Evolutionary conservation across 92 coral and sea anemone species (phyloP).

Genomic region (Muricea muricata): DNA sequence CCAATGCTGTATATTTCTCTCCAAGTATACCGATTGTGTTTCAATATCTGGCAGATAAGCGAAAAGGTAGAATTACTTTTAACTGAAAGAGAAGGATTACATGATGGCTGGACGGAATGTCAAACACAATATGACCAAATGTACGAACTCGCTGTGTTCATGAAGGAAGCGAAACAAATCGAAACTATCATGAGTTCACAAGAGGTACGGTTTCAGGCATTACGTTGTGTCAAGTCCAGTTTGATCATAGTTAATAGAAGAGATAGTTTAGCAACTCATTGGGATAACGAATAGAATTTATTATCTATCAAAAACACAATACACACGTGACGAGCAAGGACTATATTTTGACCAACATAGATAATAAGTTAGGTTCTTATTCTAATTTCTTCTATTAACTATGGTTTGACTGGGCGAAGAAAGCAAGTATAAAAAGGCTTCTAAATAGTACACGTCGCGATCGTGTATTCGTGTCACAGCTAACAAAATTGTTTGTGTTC

Average conservation of each 20-base stretch:
- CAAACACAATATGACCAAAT: constrained; percentile 87
- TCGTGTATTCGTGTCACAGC: not conserved
- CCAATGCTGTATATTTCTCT: not conserved
- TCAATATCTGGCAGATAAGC: constrained; percentile 55
- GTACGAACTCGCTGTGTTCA: constrained; percentile 82
- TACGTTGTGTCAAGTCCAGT: not conserved
- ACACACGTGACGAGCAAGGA: not conserved
- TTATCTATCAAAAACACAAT: not conserved
- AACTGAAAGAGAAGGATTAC: constrained; percentile 88
- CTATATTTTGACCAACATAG: too few species aligned
- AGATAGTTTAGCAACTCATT: too few species aligned
- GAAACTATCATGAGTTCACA: constrained; percentile 89
- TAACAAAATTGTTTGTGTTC: too few species aligned
- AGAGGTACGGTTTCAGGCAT: constrained; percentile 77
- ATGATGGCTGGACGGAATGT: constrained; percentile 90
- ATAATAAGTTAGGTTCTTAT: too few species aligned
- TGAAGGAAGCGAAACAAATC: constrained; percentile 92
- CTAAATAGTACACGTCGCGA: too few species aligned
- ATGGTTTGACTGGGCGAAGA: too few species aligned
- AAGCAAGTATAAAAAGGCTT: too few species aligned
- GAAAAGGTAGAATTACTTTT: constrained; percentile 92
- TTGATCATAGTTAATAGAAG: too few species aligned
- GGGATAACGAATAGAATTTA: too few species aligned
- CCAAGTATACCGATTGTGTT: too few species aligned
- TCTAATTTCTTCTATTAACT: too few species aligned